Evolutionary conservation across 2,888 invertebrate genomes (phyloP), one percentile per base, ranked within the genome.

Genomic region (Amblyjoppa proteus): DNA sequence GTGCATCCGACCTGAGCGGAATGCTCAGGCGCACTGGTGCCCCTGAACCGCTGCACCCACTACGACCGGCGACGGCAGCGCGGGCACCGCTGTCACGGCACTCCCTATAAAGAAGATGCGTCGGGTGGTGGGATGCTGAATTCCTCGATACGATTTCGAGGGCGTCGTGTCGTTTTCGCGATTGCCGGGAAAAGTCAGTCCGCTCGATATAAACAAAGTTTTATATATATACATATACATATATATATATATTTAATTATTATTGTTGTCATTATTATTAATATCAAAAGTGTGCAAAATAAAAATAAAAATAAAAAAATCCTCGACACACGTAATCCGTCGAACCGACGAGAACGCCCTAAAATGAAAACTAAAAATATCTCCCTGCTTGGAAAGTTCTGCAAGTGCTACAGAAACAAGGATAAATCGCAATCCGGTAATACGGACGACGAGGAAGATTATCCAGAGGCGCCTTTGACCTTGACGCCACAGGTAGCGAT

Each of bases 351-450:
- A 3, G 28, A 64, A 28, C 75, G 69, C 56, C 49, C 73, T 70
- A 87, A 80, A n/a, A 93, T 93, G 93, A 91, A 92, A 84, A 91
- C 89, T 13, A 92, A 91, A 80, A 91, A 91, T 81, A 89, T 86
- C 56, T 91, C 92, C 34, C 71, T 93, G 25, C 86, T 93, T 53
- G 89, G 89, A 69, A 92, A 88, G 80, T 87, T 93, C 49, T 93
- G 91, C 89, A 93, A 91, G 88, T 93, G 92, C 83, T 92, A 90
- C 81, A 80, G 86, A 16, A 89, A 90, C 41, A 89, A 90, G 58
- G 87, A 87, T 64, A 89, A 84, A 80, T 85, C 83, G 16, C 61
- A 51, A 58, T 78, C 83, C 38, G 71, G 82, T 4, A 81, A 84
- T 68, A 86, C 66, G 16, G 53, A 81, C 75, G 61, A 86, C 56